Conservation (phyloP, 1,140 invertebrate genomes). For the Lysiphlebus fabarum region DNA sequence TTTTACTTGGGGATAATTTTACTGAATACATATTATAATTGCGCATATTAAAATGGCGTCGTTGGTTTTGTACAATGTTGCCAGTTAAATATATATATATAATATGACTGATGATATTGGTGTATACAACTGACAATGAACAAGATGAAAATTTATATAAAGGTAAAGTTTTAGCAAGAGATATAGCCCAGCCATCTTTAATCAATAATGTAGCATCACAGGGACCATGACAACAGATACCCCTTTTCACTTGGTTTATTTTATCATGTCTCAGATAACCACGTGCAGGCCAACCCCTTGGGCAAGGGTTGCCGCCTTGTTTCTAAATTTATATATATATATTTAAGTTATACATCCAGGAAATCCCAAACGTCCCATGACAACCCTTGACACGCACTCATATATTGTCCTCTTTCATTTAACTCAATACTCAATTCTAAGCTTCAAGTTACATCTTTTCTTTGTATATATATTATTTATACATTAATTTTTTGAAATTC, state of each 20-base stretch:
- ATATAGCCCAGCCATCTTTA: slow-evolving; percentile 51
- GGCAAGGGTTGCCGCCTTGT: slow-evolving; percentile 42
- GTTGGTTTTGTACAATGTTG: slow-evolving; percentile 28
- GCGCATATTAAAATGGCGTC: slow-evolving; percentile 56
- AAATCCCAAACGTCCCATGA: too few relatives aligned
- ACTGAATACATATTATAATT: slow-evolving; percentile 51
- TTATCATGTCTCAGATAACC: slow-evolving; percentile 35
- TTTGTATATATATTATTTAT: too few relatives aligned
- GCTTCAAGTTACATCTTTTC: too few relatives aligned
- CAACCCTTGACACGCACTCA: too few relatives aligned
- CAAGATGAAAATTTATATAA: too few relatives aligned
- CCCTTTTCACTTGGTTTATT: slow-evolving; percentile 42
- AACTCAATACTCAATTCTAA: too few relatives aligned
- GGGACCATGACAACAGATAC: slow-evolving; percentile 56
- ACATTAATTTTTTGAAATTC: too few relatives aligned
- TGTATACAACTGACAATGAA: too few relatives aligned
- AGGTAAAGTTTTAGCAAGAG: slow-evolving; percentile 21
- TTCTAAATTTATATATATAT: slow-evolving; percentile 12
- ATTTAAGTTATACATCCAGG: not conserved
- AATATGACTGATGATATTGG: too few relatives aligned
- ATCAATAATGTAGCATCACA: slow-evolving; percentile 55
- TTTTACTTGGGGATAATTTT: slow-evolving; percentile 10
- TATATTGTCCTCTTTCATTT: too few relatives aligned
- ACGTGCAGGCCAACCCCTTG: slow-evolving; percentile 36
- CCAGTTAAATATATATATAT: slow-evolving; percentile 12